phyloP scores from a whole-genome alignment of 1,140 invertebrate species.

The Hermatobates lingyangjiaoensis region DNA sequence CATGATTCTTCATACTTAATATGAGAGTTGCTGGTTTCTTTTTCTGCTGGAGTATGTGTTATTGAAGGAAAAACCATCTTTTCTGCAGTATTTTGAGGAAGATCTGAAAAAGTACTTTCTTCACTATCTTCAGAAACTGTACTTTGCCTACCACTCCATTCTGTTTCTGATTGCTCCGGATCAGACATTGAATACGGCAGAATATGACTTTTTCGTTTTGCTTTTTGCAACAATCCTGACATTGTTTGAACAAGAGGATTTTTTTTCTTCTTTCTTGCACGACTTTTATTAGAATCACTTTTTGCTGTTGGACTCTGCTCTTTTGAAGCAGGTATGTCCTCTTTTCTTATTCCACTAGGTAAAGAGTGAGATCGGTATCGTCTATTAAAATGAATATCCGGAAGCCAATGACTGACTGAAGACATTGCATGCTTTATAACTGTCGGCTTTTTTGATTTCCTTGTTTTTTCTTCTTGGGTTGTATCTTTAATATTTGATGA shows the following conservation, averaged over 20 bases:
- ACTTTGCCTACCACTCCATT: conserved; percentile 44
- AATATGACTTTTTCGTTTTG: conserved; percentile 38
- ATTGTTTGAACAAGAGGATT: conserved; percentile 57
- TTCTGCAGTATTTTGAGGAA: conserved; percentile 19
- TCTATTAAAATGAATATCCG: conserved; percentile 47
- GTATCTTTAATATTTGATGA: conserved; percentile 41
- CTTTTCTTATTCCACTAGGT: conserved; percentile 42
- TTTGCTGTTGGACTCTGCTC: conserved; percentile 2
- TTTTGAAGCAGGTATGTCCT: conserved; percentile 27
- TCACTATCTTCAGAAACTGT: conserved; percentile 41
- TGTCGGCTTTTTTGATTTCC: conserved; percentile 46
- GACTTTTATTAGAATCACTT: conserved; percentile 5
- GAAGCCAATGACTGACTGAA: conserved; percentile 58
- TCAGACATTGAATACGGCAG: conserved; percentile 44
- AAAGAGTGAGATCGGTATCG: conserved; percentile 60
- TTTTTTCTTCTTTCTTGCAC: conserved; percentile 46
- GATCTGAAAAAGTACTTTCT: conserved; percentile 46
- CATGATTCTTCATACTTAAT: background rate
- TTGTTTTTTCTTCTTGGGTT: conserved; percentile 29
- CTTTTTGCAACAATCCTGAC: conserved; percentile 59
- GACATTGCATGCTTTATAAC: conserved; percentile 61
- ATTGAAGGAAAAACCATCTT: background rate
- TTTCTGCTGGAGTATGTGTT: background rate
- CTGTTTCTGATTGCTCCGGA: conserved; percentile 56
- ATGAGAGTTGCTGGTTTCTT: background rate